A percentile compares a stretch with the other conserved stretches of the same genome.
phyloP scores from a whole-genome alignment of 2,888 invertebrate genomes.

The Chesias legatella region DNA sequence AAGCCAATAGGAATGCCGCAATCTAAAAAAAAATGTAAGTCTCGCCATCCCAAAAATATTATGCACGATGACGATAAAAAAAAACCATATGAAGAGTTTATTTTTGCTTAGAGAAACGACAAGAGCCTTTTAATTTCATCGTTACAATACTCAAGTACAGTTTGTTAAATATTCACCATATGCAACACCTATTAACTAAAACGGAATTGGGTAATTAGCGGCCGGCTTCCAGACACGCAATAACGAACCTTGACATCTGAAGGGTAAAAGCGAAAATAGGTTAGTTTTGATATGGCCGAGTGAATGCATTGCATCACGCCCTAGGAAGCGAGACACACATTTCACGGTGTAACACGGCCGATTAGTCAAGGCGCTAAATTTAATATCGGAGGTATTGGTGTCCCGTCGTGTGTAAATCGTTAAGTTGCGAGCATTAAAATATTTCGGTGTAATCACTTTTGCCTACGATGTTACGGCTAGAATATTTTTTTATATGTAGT shows the following conservation, averaged over 20 bases:
- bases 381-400: conserved; percentile 49
- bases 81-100: too few species aligned
- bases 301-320: conserved; percentile 29
- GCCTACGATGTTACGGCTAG: too few species aligned
- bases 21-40: too few species aligned
- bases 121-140: conserved; percentile 5
- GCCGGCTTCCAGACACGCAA: conserved; percentile 11
- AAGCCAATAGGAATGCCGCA: too few species aligned
- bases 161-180: conserved; percentile 21
- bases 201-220: conserved; percentile 27
- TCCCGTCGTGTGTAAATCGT: conserved; percentile 30
- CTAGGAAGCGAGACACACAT: conserved; percentile 40
- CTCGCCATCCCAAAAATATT: too few species aligned
- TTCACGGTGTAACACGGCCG: conserved; percentile 44
- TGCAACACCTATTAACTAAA: conserved; percentile 20
- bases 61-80: too few species aligned
- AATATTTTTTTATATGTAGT: too few species aligned
- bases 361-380: conserved; percentile 54
- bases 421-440: too few species aligned
- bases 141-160: conserved; percentile 12
- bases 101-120: too few species aligned
- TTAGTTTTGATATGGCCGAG: conserved; percentile 9
- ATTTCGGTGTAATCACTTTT: too few species aligned
- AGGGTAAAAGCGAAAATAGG: conserved; percentile 21
- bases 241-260: conserved; percentile 28